Base-by-base conservation (phyloP, 2,888 invertebrate species). In the Willowsia nigromaculata region DNA sequence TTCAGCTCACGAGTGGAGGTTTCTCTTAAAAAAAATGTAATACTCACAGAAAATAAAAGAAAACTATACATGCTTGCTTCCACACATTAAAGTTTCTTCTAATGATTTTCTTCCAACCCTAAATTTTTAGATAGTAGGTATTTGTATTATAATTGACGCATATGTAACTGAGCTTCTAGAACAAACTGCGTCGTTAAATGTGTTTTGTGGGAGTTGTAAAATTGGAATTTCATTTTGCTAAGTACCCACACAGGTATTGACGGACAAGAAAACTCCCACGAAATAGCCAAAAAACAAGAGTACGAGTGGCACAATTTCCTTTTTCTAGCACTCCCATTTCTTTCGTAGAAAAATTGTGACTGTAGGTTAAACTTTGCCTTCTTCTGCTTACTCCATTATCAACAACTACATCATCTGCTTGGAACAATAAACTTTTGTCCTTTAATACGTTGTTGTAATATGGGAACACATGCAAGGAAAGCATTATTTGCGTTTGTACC, bases 201-300 rank as follows among this genome's bases (percentile, higher is more conserved):
- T 37, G n/a, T 37, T 62, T n/a, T 81, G 3, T 47, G 68, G 33
- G 37, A 68, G 83, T 74, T 43, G 74, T 40, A 74, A 74, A 85
- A 74, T 68, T 83, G 71, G 83, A 50, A 83, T 68, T 68, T 83
- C 83, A 71, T 83, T 68, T 71, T 43, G 27, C 1, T 68, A 68
- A 83, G 50, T 83, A 68, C 83, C 83, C 74, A 40, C 37, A 43
- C 74, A 85, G 85, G 85, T 74, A 74, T 85, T 59, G 74, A 47
- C 33, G 56, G 22, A 30, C 71, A 33, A 71, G 82, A 85, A 65
- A 85, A 85, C 59, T 85, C 85, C 59, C 74, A 85, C 85, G 50
- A 74, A n/a, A 71, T 33, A 53, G 53, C 18, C 7, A 18, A 18
- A 2, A 27, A 33, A 15, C n/a, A 65, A 65, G 4, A 4, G n/a